Conservation (phyloP, 2,888 invertebrate species). For the Athalia rosae region DNA sequence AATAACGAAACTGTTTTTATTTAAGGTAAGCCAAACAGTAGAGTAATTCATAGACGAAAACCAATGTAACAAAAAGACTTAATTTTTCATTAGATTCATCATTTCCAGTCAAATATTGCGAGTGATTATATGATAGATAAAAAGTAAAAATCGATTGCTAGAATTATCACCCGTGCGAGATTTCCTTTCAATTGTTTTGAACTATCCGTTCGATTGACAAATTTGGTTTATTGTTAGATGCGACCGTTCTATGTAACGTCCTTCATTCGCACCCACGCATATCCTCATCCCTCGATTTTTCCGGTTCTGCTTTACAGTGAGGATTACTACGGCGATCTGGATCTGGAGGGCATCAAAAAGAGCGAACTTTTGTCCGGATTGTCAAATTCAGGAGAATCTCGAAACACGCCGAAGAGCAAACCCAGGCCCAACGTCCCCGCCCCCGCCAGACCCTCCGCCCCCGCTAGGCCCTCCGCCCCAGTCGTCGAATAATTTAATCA, state of each 20-base stretch:
- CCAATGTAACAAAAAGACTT: no score
- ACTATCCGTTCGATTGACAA: not conserved
- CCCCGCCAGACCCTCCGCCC: constrained; percentile 67
- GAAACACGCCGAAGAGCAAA: constrained; percentile 77
- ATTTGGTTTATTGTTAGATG: constrained; percentile 29
- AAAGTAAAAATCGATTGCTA: no score
- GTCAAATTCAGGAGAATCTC: constrained; percentile 77
- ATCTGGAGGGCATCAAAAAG: constrained; percentile 95
- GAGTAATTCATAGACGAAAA: no score
- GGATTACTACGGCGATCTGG: constrained; percentile 97
- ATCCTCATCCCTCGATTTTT: constrained; percentile 60
- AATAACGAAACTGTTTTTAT: not conserved
- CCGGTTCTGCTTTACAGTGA: constrained; percentile 82
- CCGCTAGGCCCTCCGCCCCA: constrained; percentile 69
- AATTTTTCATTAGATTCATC: no score
- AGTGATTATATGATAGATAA: no score
- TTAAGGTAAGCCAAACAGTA: no score
- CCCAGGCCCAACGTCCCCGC: constrained; percentile 67
- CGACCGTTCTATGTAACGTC: constrained; percentile 30
- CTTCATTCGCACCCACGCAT: constrained; percentile 49
- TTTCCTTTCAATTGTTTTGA: no score
- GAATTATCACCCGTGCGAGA: no score
- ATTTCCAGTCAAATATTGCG: no score
- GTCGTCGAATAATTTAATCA: constrained; percentile 69
- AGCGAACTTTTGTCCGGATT: constrained; percentile 92